Base-by-base conservation (phyloP, 2,113 vertebrate species). In the Phaethon lepturus region DNA sequence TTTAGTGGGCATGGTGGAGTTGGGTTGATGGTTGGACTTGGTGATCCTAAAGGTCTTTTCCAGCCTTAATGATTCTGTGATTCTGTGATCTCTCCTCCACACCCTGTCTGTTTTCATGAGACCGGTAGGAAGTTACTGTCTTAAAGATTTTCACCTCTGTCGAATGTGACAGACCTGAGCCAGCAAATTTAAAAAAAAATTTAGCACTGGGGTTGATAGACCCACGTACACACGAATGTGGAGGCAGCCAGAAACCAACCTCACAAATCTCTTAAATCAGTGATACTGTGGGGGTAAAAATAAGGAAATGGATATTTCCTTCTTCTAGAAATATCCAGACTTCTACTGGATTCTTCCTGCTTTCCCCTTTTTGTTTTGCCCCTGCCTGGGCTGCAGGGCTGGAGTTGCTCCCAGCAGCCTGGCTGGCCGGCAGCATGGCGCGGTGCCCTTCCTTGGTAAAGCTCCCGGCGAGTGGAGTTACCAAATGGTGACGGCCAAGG, bases 151-250 rank as follows among this genome's bases (percentile, higher is more conserved):
- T 87, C 40, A 62, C 53, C 29, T 83, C 35, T 66, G 26, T 78
- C 23, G 62, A 62, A 73, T 26, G 59, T n/a, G 31, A 55, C 23
- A 59, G 52, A 11, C 3, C 1, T 69, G 60, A 35, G 38, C 28
- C 78, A 58, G 13, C 38, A 64, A 31, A 9, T 53, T 29, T 47
- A 60, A 44, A 44, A 62, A 83, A 56, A 33, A 15, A 7, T 38
- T 38, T 42, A 50, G 31, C 25, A 3, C 44, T 86, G 28, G 20
- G 22, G 26, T 4, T 80, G 58, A 22, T 33, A 72, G 33, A 60
- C 35, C 22, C 55, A n/a, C 38, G 5, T 53, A 53, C 6, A 6
- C 24, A 4, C 1, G 1, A 29, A 49, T 2, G 0, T 50, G 31
- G 81, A 92, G 25, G n/a, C 74, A 83, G 44, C 53, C 0, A 1